Evolutionary conservation across 2,888 invertebrate genomes (phyloP).

Genomic region (Itoplectis maculator): DNA sequence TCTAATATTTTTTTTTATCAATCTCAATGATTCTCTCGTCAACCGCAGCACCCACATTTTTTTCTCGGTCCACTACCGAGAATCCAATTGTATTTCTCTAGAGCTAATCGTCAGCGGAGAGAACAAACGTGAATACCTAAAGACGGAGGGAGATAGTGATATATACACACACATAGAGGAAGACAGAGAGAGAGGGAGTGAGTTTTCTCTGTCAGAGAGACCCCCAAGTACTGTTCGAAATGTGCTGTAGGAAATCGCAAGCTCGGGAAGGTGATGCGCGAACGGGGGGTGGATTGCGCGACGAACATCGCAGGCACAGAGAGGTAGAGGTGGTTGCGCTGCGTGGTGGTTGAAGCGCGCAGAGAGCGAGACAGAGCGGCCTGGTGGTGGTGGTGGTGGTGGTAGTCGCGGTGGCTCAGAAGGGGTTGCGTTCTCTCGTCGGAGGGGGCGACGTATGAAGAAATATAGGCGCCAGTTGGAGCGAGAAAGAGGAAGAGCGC

Average conservation of each 20-base stretch:
- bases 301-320: neutral
- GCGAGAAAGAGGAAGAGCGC: constrained; percentile 40
- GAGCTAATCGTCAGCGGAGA: constrained; percentile 12
- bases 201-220: too few species aligned
- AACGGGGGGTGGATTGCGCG: constrained; percentile 40
- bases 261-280: constrained; percentile 44
- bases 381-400: constrained; percentile 33
- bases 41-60: too few species aligned
- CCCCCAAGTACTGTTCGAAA: neutral
- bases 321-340: constrained; percentile 10
- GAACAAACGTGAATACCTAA: neutral
- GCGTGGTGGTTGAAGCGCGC: constrained; percentile 36
- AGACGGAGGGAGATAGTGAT: neutral
- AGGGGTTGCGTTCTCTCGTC: constrained; percentile 36
- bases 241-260: constrained; percentile 66
- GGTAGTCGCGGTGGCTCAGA: constrained; percentile 34
- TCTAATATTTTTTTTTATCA: too few species aligned
- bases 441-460: constrained; percentile 22
- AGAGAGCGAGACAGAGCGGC: constrained; percentile 18
- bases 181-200: too few species aligned
- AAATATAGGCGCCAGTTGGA: constrained; percentile 27
- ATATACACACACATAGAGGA: constrained; percentile 7
- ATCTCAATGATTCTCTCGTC: neutral
- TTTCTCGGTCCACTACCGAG: too few species aligned
- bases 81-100: neutral